A percentile compares a stretch with the other conserved stretches of the same genome.
These are phyloP conservation scores for Pardosa pseudoannulata DNA, from an alignment of 2,888 invertebrate genomes.

Conservation along the genomic window DNA sequence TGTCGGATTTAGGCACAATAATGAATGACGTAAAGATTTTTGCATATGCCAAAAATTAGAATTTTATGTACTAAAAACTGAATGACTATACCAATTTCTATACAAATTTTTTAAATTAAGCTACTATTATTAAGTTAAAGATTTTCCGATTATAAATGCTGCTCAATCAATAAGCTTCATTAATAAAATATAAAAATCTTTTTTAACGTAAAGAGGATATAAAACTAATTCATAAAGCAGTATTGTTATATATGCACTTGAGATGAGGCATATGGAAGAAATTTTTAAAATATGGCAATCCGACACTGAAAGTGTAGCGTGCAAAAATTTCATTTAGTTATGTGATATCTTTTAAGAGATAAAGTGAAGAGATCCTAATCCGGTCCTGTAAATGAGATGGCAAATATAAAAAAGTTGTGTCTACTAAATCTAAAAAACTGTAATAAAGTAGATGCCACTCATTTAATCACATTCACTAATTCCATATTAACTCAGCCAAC, in stretches of 20 bases:
- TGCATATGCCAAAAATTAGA: background rate
- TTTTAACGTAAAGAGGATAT: too few species aligned
- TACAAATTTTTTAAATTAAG: too few species aligned
- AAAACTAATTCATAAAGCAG: too few species aligned
- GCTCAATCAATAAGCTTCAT: too few species aligned
- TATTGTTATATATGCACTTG: too few species aligned
- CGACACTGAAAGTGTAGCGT: background rate
- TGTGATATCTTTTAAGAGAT: background rate
- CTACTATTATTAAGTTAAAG: too few species aligned
- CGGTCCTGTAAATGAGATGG: slow-evolving; percentile 42
- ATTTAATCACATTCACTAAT: slow-evolving; percentile 28
- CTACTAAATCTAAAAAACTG: slow-evolving; percentile 11
- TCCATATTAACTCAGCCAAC: slow-evolving; percentile 14
- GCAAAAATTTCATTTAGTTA: background rate
- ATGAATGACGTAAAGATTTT: background rate
- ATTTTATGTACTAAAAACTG: too few species aligned
- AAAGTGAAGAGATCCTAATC: slow-evolving; percentile 14
- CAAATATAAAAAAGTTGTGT: background rate
- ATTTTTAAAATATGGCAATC: background rate
- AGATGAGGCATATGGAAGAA: too few species aligned
- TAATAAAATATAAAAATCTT: too few species aligned
- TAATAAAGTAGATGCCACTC: slow-evolving; percentile 28
- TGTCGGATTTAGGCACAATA: background rate
- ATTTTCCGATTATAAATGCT: too few species aligned
- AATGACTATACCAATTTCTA: too few species aligned